These are phyloP conservation scores for Callinectes sapidus DNA, from an alignment of 2,888 invertebrate genomes.

Conservation along the genomic window DNA sequence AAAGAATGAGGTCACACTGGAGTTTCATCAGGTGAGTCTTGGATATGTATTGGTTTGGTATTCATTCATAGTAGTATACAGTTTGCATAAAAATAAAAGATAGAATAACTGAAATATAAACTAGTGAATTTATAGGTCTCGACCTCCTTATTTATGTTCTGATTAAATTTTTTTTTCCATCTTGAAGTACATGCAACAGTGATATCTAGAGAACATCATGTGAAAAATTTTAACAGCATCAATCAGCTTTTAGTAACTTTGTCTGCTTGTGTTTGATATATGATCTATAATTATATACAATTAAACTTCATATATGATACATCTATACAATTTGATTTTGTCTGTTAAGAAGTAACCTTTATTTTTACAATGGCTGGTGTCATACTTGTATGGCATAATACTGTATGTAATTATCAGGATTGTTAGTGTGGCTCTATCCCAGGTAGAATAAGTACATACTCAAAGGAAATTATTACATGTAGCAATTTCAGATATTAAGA, in stretches of 20 bases:
- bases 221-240: background rate
- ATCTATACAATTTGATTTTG: background rate
- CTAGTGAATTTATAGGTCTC: background rate
- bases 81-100: background rate
- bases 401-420: too few relatives aligned
- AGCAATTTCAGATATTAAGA: background rate
- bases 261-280: background rate
- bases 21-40: slow-evolving; percentile 90
- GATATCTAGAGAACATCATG: too few relatives aligned
- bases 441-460: too few relatives aligned
- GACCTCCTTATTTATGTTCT: background rate
- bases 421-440: too few relatives aligned
- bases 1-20: slow-evolving; percentile 98
- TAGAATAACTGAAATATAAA: background rate
- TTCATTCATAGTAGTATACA: too few relatives aligned
- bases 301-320: background rate
- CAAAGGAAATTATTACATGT: background rate
- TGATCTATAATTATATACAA: background rate
- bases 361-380: too few relatives aligned
- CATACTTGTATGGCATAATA: too few relatives aligned
- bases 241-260: background rate
- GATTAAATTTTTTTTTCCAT: background rate
- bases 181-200: background rate
- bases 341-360: background rate
- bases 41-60: slow-evolving; percentile 18